Percentiles rank a stretch among this genome's conserved stretches.
Evolutionary conservation across 2,113 vertebrate species (phyloP).

Genomic region (Pelodiscus sinensis): DNA sequence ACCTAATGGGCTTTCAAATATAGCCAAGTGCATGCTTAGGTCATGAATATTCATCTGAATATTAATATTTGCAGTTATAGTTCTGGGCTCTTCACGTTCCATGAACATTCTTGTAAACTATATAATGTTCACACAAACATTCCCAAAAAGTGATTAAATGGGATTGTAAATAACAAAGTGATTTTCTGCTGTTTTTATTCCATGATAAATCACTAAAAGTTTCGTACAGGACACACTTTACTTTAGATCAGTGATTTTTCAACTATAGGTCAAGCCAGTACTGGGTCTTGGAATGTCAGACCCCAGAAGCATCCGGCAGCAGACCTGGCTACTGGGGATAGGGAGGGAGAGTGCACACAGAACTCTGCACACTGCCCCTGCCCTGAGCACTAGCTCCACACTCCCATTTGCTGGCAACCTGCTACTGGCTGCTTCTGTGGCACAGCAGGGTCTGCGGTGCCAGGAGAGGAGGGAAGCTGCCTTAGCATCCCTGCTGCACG

Average conservation of each 20-base stretch:
- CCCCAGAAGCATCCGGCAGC: no score
- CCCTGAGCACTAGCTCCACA: no score
- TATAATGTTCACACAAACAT: background rate
- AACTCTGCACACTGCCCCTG: no score
- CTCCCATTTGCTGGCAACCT: no score
- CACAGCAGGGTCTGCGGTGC: no score
- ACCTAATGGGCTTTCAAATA: background rate
- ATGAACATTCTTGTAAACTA: background rate
- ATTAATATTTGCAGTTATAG: background rate
- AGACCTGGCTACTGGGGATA: no score
- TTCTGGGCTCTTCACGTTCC: background rate
- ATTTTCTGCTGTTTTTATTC: background rate
- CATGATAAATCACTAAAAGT: background rate
- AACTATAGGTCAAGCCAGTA: no score
- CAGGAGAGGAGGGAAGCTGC: no score
- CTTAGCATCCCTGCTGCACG: no score
- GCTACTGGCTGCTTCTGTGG: no score
- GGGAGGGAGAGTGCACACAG: no score
- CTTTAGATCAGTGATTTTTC: background rate
- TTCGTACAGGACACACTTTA: background rate
- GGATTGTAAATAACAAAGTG: background rate
- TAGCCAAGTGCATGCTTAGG: background rate
- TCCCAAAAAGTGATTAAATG: background rate
- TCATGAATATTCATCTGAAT: background rate
- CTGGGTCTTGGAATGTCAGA: no score